These are phyloP conservation scores for Ethmia dodecea DNA, from an alignment of 2,888 invertebrate species.

Conservation along the genomic window DNA sequence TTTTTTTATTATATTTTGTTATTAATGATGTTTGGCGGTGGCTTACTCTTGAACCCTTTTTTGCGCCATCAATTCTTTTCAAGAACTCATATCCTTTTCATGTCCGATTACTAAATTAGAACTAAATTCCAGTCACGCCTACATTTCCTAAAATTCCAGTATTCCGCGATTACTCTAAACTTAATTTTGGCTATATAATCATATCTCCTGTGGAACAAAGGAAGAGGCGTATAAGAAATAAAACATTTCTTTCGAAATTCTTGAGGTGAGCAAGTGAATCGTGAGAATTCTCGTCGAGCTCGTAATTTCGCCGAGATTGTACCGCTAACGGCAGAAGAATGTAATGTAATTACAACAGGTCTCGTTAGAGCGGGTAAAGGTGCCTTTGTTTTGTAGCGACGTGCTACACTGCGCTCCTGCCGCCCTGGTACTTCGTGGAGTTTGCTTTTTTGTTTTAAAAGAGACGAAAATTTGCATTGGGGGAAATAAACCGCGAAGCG, in stretches of 20 bases:
- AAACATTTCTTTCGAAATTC: background rate
- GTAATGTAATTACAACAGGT: conserved; percentile 58
- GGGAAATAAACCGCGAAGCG: no score
- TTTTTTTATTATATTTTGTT: no score
- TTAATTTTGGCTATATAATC: conserved; percentile 2
- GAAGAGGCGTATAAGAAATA: conserved; percentile 4
- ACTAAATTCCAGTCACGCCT: no score
- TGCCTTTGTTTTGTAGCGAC: conserved; percentile 28
- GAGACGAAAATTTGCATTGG: background rate
- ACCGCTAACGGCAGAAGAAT: conserved; percentile 55
- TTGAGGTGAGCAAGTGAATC: conserved; percentile 21
- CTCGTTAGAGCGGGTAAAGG: conserved; percentile 38
- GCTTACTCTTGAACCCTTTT: no score
- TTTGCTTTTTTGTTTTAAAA: conserved; percentile 1
- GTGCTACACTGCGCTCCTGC: conserved; percentile 22
- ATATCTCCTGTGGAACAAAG: background rate
- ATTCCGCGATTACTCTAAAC: background rate
- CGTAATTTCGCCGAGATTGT: conserved; percentile 62
- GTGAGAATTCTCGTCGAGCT: conserved; percentile 39
- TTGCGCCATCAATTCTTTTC: no score
- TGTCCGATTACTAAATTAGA: no score
- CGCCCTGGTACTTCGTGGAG: conserved; percentile 9
- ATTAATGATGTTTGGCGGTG: no score
- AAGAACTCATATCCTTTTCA: no score
- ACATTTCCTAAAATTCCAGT: no score